Conservation (phyloP, 2,797 vertebrate species). For the Sebastes hopkinsi region DNA sequence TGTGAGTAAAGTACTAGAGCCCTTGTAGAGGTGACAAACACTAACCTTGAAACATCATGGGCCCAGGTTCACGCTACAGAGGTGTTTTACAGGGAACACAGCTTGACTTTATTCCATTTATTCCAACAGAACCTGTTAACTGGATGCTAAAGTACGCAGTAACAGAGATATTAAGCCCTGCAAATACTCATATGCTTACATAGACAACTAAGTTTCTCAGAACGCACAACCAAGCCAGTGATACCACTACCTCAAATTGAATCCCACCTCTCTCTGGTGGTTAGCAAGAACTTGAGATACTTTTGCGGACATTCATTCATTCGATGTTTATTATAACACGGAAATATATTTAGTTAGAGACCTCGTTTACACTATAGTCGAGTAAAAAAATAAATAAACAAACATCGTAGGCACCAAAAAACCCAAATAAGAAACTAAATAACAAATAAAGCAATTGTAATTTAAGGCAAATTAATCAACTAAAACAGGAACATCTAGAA, state of each 20-base stretch:
- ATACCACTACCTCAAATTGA: neutral
- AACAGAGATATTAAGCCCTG: neutral
- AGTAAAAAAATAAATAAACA: neutral
- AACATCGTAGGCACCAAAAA: rapidly evolving
- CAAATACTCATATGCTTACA: neutral
- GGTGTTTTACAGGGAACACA: neutral
- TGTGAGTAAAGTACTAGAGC: neutral
- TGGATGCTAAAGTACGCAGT: neutral
- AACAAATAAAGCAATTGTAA: rapidly evolving
- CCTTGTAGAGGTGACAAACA: neutral
- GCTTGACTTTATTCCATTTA: neutral
- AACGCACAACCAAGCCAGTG: neutral
- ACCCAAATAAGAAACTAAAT: neutral
- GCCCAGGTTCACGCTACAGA: neutral
- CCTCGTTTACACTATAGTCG: neutral
- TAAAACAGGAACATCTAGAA: rapidly evolving
- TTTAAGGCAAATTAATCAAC: neutral
- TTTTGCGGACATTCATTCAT: neutral
- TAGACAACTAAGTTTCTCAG: neutral
- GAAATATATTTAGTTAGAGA: neutral
- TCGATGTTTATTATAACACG: neutral
- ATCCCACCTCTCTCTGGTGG: neutral
- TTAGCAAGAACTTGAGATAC: too few relatives aligned
- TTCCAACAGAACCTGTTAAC: neutral
- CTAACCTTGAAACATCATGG: neutral